Base-by-base conservation (phyloP, 2,113 vertebrate genomes). In the Boulengeromyrus knoepffleri region DNA sequence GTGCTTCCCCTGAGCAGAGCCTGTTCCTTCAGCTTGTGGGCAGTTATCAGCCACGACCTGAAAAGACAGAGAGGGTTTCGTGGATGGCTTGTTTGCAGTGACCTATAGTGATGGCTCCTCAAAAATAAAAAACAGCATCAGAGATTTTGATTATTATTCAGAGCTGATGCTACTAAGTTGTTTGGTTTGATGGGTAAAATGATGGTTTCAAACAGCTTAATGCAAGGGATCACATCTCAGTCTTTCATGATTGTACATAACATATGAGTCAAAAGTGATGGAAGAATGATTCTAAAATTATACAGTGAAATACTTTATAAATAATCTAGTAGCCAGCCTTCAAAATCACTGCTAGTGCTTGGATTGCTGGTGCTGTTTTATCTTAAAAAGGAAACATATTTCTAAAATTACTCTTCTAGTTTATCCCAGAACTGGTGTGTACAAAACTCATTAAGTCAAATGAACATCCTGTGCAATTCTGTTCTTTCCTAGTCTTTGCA, bases 31-130 rank as follows among this genome's bases (percentile, higher is more conserved):
- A 91, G 92, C 93, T 92, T 93, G 90, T 91, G 92, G 94, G 94
- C 93, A 95, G 94, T 95, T 94, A 94, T 90, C 70, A 89, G 42
- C 93, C 93, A 93, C 92, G 95, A 93, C 93, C 93, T 93, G 66
- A 93, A 92, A 94, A 91, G 94, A 93, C 92, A 94, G 62, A 92
- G 88, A 91, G 77, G 90, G 58, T 91, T 91, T 93, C 85, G 91
- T 91, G 88, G 52, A 91, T 90, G 47, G 92, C 92, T 93, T 94
- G 92, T 94, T 92, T 93, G 91, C 31, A 89, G 87, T 91, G 77
- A 90, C 90, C 80, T 87, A 92, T 90, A 42, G 91, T 92, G 93
- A 90, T 92, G 93, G 85, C 74, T 91, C 84, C 88, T 90, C 58
- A 88, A n/a, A 70, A 89, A 70, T 24, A 90, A 50, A 90, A 89